These are phyloP conservation scores for Holacanthus passer DNA, from an alignment of 2,113 vertebrate species.

Conservation along the genomic window DNA sequence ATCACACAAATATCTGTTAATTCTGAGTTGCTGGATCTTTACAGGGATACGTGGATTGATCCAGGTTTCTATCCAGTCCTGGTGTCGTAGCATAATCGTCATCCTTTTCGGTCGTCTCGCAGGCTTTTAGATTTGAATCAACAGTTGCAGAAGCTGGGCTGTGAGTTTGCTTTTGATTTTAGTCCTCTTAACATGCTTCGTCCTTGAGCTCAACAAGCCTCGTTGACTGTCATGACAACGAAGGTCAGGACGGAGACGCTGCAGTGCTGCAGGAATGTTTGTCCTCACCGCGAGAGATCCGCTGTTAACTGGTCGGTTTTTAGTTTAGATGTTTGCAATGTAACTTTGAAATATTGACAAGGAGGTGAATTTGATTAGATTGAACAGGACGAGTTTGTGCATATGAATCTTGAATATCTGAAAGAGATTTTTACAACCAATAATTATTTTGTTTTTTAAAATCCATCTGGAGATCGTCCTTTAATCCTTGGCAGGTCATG, in stretches of 20 bases:
- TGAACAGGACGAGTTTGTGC: neutral
- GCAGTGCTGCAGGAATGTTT: constrained; percentile 45
- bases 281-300: neutral
- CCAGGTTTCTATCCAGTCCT: no score
- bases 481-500: neutral
- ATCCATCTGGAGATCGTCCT: neutral
- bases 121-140: neutral
- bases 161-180: constrained; percentile 27
- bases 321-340: neutral
- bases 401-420: neutral
- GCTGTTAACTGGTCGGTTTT: accelerated
- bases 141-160: neutral
- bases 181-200: neutral
- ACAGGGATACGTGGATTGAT: neutral
- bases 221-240: constrained; percentile 59
- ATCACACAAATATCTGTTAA: neutral
- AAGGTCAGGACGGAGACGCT: constrained; percentile 43
- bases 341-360: neutral
- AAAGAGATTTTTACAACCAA: neutral
- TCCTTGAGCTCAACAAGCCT: constrained; percentile 42
- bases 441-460: neutral
- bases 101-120: neutral
- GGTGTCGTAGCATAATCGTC: neutral
- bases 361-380: neutral
- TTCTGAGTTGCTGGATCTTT: neutral